Percentiles rank a stretch among this genome's conserved stretches.
phyloP scores from a whole-genome alignment of 2,888 invertebrate species.

The Drosophila flavopinicola region DNA sequence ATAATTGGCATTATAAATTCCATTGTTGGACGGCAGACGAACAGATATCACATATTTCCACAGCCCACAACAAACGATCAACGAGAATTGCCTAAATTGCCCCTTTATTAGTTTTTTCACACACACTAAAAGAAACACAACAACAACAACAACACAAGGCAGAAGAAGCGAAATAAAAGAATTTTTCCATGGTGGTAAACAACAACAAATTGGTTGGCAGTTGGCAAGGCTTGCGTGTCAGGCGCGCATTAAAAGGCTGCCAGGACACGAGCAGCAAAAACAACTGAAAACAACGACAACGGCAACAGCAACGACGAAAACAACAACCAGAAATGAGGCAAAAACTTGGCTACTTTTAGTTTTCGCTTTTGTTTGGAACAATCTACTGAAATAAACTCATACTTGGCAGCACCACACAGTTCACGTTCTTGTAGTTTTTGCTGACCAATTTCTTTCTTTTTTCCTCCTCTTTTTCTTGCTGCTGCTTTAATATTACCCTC shows the following conservation, averaged over 20 bases:
- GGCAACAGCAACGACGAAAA: constrained; percentile 17
- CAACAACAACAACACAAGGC: constrained; percentile 5
- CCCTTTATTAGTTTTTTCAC: constrained; percentile 80
- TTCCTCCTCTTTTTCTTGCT: constrained; percentile 6
- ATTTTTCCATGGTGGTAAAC: constrained; percentile 26
- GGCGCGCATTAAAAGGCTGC: constrained; percentile 63
- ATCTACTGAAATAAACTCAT: constrained; percentile 42
- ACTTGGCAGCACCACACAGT: constrained; percentile 23
- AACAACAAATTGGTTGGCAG: constrained; percentile 64
- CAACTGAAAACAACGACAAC: constrained; percentile 20
- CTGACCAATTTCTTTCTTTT: constrained; percentile 48
- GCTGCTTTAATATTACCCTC: constrained; percentile 66
- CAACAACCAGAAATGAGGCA: constrained; percentile 34
- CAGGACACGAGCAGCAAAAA: constrained; percentile 49
- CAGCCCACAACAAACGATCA: constrained; percentile 50
- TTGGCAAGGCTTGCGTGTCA: constrained; percentile 64
- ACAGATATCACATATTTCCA: constrained; percentile 38
- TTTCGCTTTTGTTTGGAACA: constrained; percentile 52
- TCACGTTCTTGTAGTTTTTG: constrained; percentile 34
- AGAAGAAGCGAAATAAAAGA: constrained; percentile 8
- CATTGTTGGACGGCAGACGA: constrained; percentile 28
- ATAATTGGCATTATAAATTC: constrained; percentile 75
- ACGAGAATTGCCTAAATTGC: constrained; percentile 75
- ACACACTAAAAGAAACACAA: constrained; percentile 62
- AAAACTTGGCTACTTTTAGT: constrained; percentile 65